Evolutionary conservation across 1,140 invertebrate genomes (phyloP), one percentile per base, ranked within the genome.

Genomic region (Drosophila ironensis): DNA sequence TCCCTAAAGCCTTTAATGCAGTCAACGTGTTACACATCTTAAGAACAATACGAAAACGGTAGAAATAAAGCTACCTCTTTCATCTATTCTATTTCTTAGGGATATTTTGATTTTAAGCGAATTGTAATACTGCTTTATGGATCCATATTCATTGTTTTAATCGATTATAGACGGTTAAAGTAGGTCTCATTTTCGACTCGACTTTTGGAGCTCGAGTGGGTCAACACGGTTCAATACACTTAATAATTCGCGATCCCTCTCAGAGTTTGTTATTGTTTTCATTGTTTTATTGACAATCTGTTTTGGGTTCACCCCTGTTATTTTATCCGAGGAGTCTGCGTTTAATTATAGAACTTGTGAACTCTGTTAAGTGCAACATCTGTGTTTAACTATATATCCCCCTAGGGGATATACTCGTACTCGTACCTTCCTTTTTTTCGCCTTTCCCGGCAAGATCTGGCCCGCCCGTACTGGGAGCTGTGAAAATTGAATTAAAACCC

Each of bases 191-290:
- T n/a, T n/a, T n/a, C n/a, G n/a, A n/a, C n/a, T n/a, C n/a, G n/a
- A n/a, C n/a, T 14, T 47, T 25, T 16, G 22, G 27, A 33, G 7
- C 14, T 2, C 1, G 2, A 38, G 17, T 63, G 56, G 59, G 59
- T 63, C 56, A 63, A n/a, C 4, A 14, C 4, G 57, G 56, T 63
- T 63, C 59, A 63, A 63, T 63, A 63, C 40, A 48, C 59, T 63
- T 63, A 38, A 57, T 44, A 11, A 11, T 30, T 30, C n/a, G 19
- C 17, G 17, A 17, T 22, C n/a, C 24, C 38, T 9, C 25, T 22
- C 17, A 6, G 11, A 7, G 5, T 2, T 16, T 44, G 38, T 16
- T 35, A 30, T 53, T 53, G 41, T 54, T 33, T 24, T n/a, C 24
- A 27, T 53, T 57, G 47, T 38, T 38, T 61, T 61, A 38, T 40